Percentiles rank a stretch among this genome's conserved stretches.
These are phyloP conservation scores for Drosophila borealis DNA, from an alignment of 2,888 invertebrate genomes.

Conservation along the genomic window DNA sequence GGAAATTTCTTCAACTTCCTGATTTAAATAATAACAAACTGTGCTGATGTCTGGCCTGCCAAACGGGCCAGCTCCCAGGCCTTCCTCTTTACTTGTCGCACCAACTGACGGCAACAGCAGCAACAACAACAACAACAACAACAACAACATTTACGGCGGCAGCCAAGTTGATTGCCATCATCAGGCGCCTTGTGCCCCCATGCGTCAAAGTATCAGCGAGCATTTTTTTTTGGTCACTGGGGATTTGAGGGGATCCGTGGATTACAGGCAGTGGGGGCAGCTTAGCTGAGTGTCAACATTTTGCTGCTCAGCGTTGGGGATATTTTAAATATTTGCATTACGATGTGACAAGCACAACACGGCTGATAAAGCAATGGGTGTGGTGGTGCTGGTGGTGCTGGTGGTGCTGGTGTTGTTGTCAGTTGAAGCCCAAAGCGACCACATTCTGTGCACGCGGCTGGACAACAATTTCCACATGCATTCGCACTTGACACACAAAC, in stretches of 20 bases:
- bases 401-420: conserved; percentile 11
- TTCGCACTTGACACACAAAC: conserved; percentile 24
- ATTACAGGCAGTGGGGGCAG: conserved; percentile 30
- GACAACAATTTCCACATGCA: conserved; percentile 70
- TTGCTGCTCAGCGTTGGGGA: conserved; percentile 26
- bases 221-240: conserved; percentile 20
- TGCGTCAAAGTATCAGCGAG: conserved; percentile 42
- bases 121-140: conserved; percentile 18
- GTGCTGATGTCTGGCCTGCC: conserved; percentile 42
- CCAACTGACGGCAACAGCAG: conserved; percentile 65
- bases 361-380: conserved; percentile 1
- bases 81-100: conserved; percentile 58
- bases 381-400: conserved; percentile 9
- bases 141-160: conserved; percentile 17
- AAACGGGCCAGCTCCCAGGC: neutral
- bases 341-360: conserved; percentile 65
- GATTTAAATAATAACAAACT: conserved; percentile 82
- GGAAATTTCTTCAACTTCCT: conserved; percentile 83
- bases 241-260: neutral
- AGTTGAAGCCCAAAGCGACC: conserved; percentile 20
- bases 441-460: conserved; percentile 44
- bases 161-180: conserved; percentile 49
- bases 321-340: conserved; percentile 75
- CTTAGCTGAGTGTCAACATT: conserved; percentile 75
- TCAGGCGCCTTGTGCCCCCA: conserved; percentile 45